Evolutionary conservation across 2,113 vertebrate species (phyloP), one percentile per base, ranked within the genome.

Genomic region (Cairina moschata): DNA sequence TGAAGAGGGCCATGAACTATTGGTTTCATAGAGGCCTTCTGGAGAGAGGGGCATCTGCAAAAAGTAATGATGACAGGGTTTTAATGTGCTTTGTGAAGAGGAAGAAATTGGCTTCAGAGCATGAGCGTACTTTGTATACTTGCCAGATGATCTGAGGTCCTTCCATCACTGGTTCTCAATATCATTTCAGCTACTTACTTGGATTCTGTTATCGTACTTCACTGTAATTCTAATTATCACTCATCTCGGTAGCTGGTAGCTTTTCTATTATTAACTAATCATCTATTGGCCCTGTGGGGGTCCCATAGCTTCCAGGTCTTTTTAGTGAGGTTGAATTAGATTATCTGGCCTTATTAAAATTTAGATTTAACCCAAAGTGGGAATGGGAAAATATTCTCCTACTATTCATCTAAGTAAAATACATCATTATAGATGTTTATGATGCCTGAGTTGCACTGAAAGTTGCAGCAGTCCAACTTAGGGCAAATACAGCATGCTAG

Each of bases 191-290:
- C 42, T 38, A 60, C 73, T 92, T 81, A 63, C 67, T 83, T 90
- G 69, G 91, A 94, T 97, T 95, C 85, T 93, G 44, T 93, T 82
- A 38, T 38, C 8, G 1, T 65, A 83, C 78, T 91, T 94, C 89
- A 84, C 90, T 96, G 42, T 78, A 93, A 96, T 91, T 97, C 96
- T 97, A 97, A 95, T 97, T 95, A 97, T 95, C 11, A 0, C 56
- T 97, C 71, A 93, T 95, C 88, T 93, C 76, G 68, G 79, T 68
- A 68, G 93, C 87, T 16, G 23, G 78, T 75, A 91, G 78, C 29
- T 96, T 97, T 97, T 73, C 77, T 93, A 78, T 96, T 97, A 96
- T 96, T 97, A 97, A 93, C 91, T 93, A 97, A 97, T 96, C 83
- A 96, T 92, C 77, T 82, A 5, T 44, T 95, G 89, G 91, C 88